Conservation (phyloP, 1,140 invertebrate genomes). For the Aethina tumida region DNA sequence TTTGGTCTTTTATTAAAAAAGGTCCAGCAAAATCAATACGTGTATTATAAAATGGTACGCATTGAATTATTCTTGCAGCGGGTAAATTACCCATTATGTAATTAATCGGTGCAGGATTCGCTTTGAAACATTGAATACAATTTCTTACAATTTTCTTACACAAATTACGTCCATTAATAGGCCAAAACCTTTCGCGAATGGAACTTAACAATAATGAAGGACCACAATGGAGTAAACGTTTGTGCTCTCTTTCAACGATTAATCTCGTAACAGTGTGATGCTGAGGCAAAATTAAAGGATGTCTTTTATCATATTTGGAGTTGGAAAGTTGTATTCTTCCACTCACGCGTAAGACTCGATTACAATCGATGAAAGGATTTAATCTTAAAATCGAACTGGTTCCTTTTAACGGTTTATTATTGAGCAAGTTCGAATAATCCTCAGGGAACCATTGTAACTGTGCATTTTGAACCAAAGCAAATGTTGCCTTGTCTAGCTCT, state of each 20-base stretch:
- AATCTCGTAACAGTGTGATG: constrained; percentile 16
- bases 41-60: constrained; percentile 20
- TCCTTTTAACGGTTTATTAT: constrained; percentile 6
- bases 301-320: constrained; percentile 24
- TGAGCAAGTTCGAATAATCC: constrained; percentile 9
- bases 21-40: constrained; percentile 6
- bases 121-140: constrained; percentile 11
- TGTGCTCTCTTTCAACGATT: constrained; percentile 15
- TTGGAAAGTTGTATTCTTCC: constrained; percentile 28
- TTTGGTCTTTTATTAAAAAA: constrained; percentile 8
- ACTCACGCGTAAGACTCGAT: constrained; percentile 34
- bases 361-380: constrained; percentile 30
- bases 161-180: constrained; percentile 10
- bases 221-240: constrained; percentile 23
- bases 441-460: constrained; percentile 9
- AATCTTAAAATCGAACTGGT: constrained; percentile 5
- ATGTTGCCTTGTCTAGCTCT: constrained; percentile 7
- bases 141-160: constrained; percentile 6
- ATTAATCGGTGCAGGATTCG: constrained; percentile 12
- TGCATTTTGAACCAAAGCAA: constrained; percentile 4
- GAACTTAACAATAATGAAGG: constrained; percentile 15
- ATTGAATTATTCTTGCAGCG: constrained; percentile 4
- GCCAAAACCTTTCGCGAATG: constrained; percentile 24
- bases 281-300: constrained; percentile 32
- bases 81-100: constrained; percentile 11